Conservation (phyloP, 2,113 vertebrate species). For the Siniperca chuatsi region DNA sequence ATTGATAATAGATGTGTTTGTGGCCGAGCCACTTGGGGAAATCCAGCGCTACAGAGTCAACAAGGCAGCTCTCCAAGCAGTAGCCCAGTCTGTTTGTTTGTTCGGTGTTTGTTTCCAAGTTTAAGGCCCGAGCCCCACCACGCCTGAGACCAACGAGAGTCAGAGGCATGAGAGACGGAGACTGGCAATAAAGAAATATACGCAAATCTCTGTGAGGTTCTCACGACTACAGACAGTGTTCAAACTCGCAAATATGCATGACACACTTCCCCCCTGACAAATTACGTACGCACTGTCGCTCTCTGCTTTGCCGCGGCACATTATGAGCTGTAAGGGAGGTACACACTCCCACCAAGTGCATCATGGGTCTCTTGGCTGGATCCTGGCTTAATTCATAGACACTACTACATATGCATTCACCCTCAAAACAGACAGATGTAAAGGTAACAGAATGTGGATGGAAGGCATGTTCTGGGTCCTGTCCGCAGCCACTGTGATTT, state of each 20-base stretch:
- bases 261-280: constrained; percentile 57
- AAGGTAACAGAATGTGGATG: background rate
- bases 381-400: constrained; percentile 2
- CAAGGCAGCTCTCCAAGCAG: constrained; percentile 44
- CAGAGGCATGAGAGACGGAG: constrained; percentile 4
- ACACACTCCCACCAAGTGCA: constrained; percentile 29
- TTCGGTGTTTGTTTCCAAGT: constrained; percentile 8
- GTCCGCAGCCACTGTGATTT: constrained; percentile 3
- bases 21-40: constrained; percentile 19
- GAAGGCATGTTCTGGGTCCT: background rate
- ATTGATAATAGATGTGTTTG: constrained; percentile 48
- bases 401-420: background rate
- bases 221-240: constrained; percentile 69
- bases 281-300: constrained; percentile 41
- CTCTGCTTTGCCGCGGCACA: background rate
- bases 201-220: constrained; percentile 53
- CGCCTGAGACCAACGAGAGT: background rate
- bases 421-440: background rate
- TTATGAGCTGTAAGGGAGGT: constrained; percentile 63
- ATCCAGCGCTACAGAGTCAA: constrained; percentile 20
- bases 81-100: constrained; percentile 35
- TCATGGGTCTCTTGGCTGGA: constrained; percentile 18
- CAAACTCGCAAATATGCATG: constrained; percentile 74
- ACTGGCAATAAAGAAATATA: constrained; percentile 27
- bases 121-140: background rate